A percentile compares a stretch with the other conserved stretches of the same genome.
These are phyloP conservation scores for Forbesichthys papilliferus DNA, from an alignment of 2,113 vertebrate genomes.

Conservation along the genomic window DNA sequence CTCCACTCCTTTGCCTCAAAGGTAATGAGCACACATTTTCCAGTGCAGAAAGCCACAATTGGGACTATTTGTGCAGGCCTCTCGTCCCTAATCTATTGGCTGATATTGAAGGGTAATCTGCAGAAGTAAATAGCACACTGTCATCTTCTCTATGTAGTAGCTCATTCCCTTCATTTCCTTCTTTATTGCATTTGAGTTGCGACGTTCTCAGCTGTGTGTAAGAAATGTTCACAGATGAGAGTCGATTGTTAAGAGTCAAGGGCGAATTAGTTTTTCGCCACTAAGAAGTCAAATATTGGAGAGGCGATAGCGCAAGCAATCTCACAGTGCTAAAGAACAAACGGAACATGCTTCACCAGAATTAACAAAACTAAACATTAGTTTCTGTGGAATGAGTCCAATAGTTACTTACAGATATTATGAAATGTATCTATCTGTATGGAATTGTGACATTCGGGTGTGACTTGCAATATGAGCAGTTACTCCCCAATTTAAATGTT, in stretches of 20 bases:
- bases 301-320: background rate
- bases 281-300: conserved; percentile 9
- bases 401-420: too few species aligned
- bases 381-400: too few species aligned
- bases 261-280: background rate
- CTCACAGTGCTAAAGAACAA: too few species aligned
- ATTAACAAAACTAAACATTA: too few species aligned
- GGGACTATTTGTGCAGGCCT: conserved; percentile 48
- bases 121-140: conserved; percentile 39
- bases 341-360: too few species aligned
- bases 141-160: conserved; percentile 11
- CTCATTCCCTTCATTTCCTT: conserved; percentile 39
- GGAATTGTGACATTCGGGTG: too few species aligned
- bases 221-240: conserved; percentile 16
- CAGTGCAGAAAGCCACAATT: conserved; percentile 55
- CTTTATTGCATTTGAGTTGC: conserved; percentile 53
- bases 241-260: background rate
- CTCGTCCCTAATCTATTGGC: conserved; percentile 47
- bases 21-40: conserved; percentile 54
- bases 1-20: conserved; percentile 13
- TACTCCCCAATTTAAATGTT: too few species aligned
- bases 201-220: conserved; percentile 66
- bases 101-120: conserved; percentile 50
- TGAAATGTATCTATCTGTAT: too few species aligned
- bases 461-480: too few species aligned